These are phyloP conservation scores for Ameiurus melas DNA, from an alignment of 2,113 vertebrate genomes.

Conservation along the genomic window DNA sequence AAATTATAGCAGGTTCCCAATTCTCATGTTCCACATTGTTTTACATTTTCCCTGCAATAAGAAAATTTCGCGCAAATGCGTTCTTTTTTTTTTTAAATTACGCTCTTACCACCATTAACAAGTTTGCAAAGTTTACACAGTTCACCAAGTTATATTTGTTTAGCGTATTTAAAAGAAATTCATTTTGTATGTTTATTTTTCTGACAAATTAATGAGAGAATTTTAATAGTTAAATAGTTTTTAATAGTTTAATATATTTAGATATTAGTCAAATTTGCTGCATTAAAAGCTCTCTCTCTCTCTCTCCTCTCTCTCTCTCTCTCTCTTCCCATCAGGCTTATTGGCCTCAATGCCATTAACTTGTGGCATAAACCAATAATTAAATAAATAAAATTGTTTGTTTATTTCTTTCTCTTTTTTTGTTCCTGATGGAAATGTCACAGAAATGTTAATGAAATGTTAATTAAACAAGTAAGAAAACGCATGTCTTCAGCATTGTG, in stretches of 20 bases:
- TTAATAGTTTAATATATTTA: background rate
- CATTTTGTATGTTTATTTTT: too few species aligned
- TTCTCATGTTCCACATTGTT: background rate
- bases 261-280: background rate
- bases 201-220: background rate
- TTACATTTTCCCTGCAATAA: background rate
- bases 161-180: background rate
- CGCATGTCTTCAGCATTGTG: slow-evolving; percentile 56
- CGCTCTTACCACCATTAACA: background rate
- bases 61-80: background rate
- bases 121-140: background rate
- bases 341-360: slow-evolving; percentile 9
- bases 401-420: slow-evolving; percentile 42
- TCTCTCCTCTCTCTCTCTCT: background rate
- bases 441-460: slow-evolving; percentile 77
- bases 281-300: background rate
- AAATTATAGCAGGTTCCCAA: background rate
- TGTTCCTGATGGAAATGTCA: slow-evolving; percentile 68
- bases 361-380: background rate
- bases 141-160: background rate
- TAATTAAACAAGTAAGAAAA: slow-evolving; percentile 68
- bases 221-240: background rate
- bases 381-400: slow-evolving; percentile 21
- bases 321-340: background rate
- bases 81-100: background rate